phyloP scores from a whole-genome alignment of 2,888 invertebrate genomes.

The Spatulosminthurus flaviceps region DNA sequence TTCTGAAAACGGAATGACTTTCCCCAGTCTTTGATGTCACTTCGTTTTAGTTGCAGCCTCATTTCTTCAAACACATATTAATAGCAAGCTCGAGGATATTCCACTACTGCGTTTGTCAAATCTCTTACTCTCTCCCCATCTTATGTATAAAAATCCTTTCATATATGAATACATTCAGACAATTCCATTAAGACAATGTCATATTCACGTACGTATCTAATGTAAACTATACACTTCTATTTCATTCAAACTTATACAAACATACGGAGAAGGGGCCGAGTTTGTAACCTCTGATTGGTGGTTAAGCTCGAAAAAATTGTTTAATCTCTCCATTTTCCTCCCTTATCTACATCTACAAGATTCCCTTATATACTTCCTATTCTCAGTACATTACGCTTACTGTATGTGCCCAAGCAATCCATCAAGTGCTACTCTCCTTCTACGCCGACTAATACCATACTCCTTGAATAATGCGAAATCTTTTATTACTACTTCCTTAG shows the following conservation, averaged over 20 bases:
- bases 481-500: too few relatives aligned
- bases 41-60: constrained; percentile 10
- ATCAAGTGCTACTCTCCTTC: too few relatives aligned
- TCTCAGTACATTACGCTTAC: too few relatives aligned
- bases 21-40: constrained; percentile 24
- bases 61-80: constrained; percentile 30
- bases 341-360: not conserved
- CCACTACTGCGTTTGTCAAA: not conserved
- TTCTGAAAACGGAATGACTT: not conserved
- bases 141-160: not conserved
- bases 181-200: too few relatives aligned
- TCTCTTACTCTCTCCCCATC: not conserved
- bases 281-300: not conserved
- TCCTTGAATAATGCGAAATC: too few relatives aligned
- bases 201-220: too few relatives aligned
- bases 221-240: not conserved
- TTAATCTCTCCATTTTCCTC: constrained; percentile 2
- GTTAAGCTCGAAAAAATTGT: not conserved
- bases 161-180: too few relatives aligned
- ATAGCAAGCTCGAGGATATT: constrained; percentile 10
- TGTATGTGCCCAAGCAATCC: too few relatives aligned
- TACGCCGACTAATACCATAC: too few relatives aligned
- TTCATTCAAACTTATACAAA: not conserved
- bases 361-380: too few relatives aligned
- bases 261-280: not conserved